Conservation (phyloP, 1,140 invertebrate species). For the Brevipalpus yothersi region DNA sequence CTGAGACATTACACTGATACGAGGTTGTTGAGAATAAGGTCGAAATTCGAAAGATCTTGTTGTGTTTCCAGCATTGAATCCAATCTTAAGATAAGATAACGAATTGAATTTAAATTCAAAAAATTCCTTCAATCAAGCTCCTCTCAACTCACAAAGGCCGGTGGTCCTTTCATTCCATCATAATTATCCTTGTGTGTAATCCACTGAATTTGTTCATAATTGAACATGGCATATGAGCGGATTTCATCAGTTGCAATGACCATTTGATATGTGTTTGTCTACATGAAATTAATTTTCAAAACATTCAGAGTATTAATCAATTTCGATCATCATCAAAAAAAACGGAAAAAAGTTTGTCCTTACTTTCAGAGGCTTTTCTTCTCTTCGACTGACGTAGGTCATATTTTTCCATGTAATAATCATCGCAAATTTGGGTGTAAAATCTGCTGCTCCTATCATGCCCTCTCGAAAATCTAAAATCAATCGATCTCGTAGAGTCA, state of each 20-base stretch:
- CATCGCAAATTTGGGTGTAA: conserved; percentile 59
- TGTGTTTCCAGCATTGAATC: conserved; percentile 84
- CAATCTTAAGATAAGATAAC: conserved; percentile 24
- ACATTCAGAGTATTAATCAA: neutral
- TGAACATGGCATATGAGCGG: conserved; percentile 76
- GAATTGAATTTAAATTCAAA: neutral
- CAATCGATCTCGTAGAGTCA: conserved; percentile 50
- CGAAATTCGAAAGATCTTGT: conserved; percentile 65
- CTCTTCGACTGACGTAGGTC: conserved; percentile 35
- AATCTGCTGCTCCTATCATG: conserved; percentile 67
- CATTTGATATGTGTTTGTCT: conserved; percentile 87
- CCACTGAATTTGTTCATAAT: conserved; percentile 72
- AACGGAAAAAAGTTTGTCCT: neutral
- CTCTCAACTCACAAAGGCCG: conserved; percentile 46
- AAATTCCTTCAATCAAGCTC: neutral
- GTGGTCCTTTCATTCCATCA: conserved; percentile 54
- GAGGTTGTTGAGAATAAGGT: conserved; percentile 65
- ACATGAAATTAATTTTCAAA: neutral
- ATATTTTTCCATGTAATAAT: conserved; percentile 92
- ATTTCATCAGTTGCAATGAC: conserved; percentile 78
- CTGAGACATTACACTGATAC: conserved; percentile 48
- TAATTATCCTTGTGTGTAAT: conserved; percentile 50
- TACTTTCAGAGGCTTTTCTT: neutral
- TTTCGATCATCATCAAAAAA: neutral
- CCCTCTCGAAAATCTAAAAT: conserved; percentile 70